A percentile compares a stretch with the other conserved stretches of the same genome.
These are phyloP conservation scores for Dermatemys mawii DNA, from an alignment of 2,113 vertebrate species.

Conservation along the genomic window DNA sequence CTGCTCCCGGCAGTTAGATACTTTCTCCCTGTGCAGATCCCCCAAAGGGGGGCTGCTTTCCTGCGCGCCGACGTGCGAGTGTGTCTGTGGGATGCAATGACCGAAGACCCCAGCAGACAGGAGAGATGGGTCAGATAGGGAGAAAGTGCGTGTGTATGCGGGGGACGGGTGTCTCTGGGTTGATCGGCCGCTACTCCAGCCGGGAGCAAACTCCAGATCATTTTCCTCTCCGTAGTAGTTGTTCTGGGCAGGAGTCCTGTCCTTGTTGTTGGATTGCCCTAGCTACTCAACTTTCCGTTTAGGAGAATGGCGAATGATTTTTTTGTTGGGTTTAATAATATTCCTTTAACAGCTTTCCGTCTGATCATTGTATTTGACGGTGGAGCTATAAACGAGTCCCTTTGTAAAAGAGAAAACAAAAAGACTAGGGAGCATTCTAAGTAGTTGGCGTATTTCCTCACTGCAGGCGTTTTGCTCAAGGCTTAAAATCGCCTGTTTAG, in stretches of 20 bases:
- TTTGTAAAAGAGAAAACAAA: not conserved
- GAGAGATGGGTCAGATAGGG: not conserved
- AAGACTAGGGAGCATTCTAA: not conserved
- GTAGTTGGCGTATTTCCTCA: not conserved
- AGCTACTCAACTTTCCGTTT: not conserved
- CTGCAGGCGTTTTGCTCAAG: not conserved
- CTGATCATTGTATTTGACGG: not conserved
- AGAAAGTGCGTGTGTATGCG: not conserved
- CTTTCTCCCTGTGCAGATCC: not conserved
- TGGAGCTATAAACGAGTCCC: not conserved
- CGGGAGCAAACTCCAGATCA: conserved; percentile 34
- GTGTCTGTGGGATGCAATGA: not conserved
- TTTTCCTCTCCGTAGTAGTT: not conserved
- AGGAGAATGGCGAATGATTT: not conserved
- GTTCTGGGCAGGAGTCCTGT: not conserved
- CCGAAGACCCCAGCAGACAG: not conserved
- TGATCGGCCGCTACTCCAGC: not conserved
- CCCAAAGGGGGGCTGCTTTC: not conserved
- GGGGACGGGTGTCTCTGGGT: not conserved
- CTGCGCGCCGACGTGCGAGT: not conserved
- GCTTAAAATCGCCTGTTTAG: not conserved
- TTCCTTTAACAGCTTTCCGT: not conserved
- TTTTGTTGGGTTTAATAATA: not conserved
- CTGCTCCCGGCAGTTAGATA: not conserved
- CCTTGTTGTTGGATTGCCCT: not conserved